Conservation (phyloP, 2,797 vertebrate species). For the Anguilla pacifica region DNA sequence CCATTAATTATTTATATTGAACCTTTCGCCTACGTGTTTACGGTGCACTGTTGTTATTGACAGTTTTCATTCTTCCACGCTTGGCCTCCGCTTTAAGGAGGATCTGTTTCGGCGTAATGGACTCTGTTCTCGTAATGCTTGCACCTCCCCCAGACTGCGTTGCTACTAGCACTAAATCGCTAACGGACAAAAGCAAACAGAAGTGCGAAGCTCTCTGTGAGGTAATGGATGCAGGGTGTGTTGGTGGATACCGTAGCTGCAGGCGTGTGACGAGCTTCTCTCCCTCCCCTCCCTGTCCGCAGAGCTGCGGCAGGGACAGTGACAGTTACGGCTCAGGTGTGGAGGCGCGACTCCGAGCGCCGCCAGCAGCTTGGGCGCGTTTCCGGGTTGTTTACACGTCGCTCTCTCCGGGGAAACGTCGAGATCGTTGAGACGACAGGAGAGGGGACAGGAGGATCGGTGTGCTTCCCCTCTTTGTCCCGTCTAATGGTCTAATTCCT, state of each 20-base stretch:
- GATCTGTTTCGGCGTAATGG: conserved; percentile 59
- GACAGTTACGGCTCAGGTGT: conserved; percentile 7
- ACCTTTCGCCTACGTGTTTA: conserved; percentile 38
- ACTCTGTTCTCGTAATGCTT: conserved; percentile 50
- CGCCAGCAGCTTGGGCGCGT: neutral
- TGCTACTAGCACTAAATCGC: conserved; percentile 5
- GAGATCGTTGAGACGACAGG: neutral
- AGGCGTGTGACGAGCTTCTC: neutral
- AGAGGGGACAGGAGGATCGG: neutral
- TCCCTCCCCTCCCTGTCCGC: neutral
- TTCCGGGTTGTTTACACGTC: neutral
- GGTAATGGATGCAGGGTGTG: neutral
- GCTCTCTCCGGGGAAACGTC: neutral
- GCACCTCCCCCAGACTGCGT: conserved; percentile 37
- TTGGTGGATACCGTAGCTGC: neutral
- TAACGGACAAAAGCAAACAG: conserved; percentile 1
- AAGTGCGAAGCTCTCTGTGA: neutral
- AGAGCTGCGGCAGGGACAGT: neutral
- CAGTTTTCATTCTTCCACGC: conserved; percentile 17
- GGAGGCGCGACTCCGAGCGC: neutral
- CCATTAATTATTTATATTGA: conserved; percentile 39
- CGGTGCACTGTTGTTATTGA: conserved; percentile 7
- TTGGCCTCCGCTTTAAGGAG: conserved; percentile 34
- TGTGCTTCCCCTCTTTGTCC: neutral
- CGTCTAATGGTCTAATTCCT: neutral